Conservation (phyloP, 2,888 invertebrate genomes). For the Tenthredo livida region DNA sequence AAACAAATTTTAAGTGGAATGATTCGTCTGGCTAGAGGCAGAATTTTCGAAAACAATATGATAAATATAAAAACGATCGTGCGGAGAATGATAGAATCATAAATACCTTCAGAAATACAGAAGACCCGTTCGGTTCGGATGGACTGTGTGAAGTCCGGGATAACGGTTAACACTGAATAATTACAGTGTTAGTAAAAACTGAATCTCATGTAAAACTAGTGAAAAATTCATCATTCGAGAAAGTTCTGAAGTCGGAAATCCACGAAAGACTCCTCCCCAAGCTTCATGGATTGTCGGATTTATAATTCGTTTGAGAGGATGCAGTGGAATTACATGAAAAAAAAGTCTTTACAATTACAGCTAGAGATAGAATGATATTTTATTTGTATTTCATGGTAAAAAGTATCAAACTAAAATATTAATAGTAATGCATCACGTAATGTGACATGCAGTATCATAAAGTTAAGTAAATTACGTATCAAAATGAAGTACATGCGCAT, state of each 20-base stretch:
- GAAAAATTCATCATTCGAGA: not conserved
- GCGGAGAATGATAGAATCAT: not conserved
- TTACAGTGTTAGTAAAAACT: not conserved
- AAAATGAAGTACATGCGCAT: not conserved
- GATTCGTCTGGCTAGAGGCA: not conserved
- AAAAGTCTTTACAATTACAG: not conserved
- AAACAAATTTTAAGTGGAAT: not conserved
- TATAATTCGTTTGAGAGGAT: not conserved
- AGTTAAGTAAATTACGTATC: constrained; percentile 13
- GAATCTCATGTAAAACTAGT: not conserved
- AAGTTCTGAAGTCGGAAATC: not conserved
- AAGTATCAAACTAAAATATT: constrained; percentile 10
- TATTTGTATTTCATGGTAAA: constrained; percentile 30
- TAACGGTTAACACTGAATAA: constrained; percentile 17
- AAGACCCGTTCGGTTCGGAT: constrained; percentile 1
- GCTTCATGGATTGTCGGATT: not conserved
- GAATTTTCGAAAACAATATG: not conserved
- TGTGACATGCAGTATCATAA: not conserved
- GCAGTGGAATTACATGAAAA: not conserved
- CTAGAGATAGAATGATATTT: constrained; percentile 14
- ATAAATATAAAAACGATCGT: not conserved
- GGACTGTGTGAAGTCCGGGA: not conserved
- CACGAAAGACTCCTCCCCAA: not conserved
- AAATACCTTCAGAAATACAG: not conserved
- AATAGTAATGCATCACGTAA: constrained; percentile 17